A percentile compares a stretch with the other conserved stretches of the same genome.
phyloP scores from a whole-genome alignment of 2,888 invertebrate genomes.

The Tiphia femorata region DNA sequence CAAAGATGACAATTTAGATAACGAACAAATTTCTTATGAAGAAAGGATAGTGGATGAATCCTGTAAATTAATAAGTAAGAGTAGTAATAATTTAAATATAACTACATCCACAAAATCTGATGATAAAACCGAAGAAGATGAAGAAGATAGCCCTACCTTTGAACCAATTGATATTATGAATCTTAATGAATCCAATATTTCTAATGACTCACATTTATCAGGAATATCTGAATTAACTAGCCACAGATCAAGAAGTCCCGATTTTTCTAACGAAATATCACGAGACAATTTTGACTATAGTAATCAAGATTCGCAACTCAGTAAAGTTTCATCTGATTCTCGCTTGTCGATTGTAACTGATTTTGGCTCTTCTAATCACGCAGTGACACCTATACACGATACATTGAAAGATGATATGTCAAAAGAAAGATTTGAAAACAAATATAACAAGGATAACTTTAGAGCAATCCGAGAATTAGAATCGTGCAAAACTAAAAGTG shows the following conservation, averaged over 20 bases:
- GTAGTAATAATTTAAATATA: slow-evolving; percentile 37
- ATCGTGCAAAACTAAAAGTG: slow-evolving; percentile 43
- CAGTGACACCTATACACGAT: slow-evolving; percentile 57
- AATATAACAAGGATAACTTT: slow-evolving; percentile 58
- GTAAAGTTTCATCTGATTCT: slow-evolving; percentile 76
- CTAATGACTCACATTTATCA: slow-evolving; percentile 74
- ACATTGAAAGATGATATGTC: slow-evolving; percentile 50
- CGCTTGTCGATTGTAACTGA: slow-evolving; percentile 72
- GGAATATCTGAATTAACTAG: slow-evolving; percentile 73
- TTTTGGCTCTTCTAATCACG: slow-evolving; percentile 69
- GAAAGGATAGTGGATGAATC: slow-evolving; percentile 37
- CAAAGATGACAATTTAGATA: slow-evolving; percentile 53
- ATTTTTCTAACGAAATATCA: slow-evolving; percentile 63
- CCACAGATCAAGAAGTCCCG: slow-evolving; percentile 69
- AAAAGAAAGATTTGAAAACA: slow-evolving; percentile 68
- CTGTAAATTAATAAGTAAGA: slow-evolving; percentile 28
- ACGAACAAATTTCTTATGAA: slow-evolving; percentile 71
- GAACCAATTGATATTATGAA: slow-evolving; percentile 73
- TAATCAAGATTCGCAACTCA: slow-evolving; percentile 75
- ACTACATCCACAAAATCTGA: slow-evolving; percentile 63
- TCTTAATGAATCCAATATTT: slow-evolving; percentile 71
- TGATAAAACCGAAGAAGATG: slow-evolving; percentile 71
- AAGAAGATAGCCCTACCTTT: slow-evolving; percentile 77
- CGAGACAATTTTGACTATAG: slow-evolving; percentile 63
- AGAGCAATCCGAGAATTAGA: slow-evolving; percentile 57